A percentile compares a stretch with the other conserved stretches of the same genome.
These are phyloP conservation scores for Nothobranchius kuhntae DNA, from an alignment of 2,113 vertebrate genomes.

Conservation along the genomic window DNA sequence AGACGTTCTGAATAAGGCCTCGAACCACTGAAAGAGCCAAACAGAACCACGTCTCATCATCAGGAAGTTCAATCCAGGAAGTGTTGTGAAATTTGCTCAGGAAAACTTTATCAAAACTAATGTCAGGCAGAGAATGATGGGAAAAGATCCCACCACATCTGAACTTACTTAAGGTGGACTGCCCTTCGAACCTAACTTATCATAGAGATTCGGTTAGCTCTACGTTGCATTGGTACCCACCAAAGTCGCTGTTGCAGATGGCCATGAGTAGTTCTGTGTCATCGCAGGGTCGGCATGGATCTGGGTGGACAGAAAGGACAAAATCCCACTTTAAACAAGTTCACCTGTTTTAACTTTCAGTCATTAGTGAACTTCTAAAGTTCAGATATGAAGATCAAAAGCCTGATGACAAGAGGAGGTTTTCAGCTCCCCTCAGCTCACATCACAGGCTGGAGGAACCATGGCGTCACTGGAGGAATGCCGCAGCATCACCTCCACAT, in stretches of 20 bases:
- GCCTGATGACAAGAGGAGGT: too few relatives aligned
- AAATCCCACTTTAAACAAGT: background rate
- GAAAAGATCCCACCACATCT: too few relatives aligned
- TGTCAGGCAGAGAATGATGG: too few relatives aligned
- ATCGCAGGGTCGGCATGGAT: slow-evolving; percentile 80
- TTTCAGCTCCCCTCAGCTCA: background rate
- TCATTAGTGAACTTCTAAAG: background rate
- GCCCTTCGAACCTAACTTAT: too few relatives aligned
- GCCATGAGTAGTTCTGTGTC: slow-evolving; percentile 82
- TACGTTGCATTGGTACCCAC: slow-evolving; percentile 55
- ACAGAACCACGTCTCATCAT: background rate
- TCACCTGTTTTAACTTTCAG: background rate
- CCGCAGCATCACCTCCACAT: slow-evolving; percentile 32
- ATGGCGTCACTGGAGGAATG: slow-evolving; percentile 57
- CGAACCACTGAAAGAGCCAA: slow-evolving; percentile 73
- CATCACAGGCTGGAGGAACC: slow-evolving; percentile 36
- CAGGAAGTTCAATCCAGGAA: too few relatives aligned
- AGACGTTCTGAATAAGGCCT: slow-evolving; percentile 79
- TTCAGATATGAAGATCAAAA: too few relatives aligned
- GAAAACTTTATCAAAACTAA: too few relatives aligned
- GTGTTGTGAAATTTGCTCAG: too few relatives aligned
- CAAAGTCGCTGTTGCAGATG: slow-evolving; percentile 86
- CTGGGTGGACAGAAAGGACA: slow-evolving; percentile 53
- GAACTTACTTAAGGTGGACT: too few relatives aligned
- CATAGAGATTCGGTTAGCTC: too few relatives aligned